A percentile compares a stretch with the other conserved stretches of the same genome.
Conservation (phyloP, 2,113 vertebrate species). For the Hypanus sabinus region DNA sequence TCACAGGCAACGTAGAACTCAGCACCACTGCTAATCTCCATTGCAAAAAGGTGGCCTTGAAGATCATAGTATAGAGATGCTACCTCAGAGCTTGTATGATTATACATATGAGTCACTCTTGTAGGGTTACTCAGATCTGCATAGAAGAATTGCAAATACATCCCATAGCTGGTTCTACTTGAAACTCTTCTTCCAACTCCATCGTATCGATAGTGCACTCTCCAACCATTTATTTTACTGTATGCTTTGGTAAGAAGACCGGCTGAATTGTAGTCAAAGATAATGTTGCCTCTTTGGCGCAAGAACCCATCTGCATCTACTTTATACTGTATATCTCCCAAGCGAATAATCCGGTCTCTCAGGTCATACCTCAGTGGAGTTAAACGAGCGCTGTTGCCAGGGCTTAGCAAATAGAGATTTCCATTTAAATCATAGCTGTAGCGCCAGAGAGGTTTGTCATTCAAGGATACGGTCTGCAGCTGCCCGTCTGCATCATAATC, state of each 20-base stretch:
- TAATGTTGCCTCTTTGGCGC: constrained; percentile 80
- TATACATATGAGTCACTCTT: constrained; percentile 93
- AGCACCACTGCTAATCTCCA: constrained; percentile 90
- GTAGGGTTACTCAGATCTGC: constrained; percentile 88
- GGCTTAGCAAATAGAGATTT: constrained; percentile 89
- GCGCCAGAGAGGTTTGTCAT: constrained; percentile 91
- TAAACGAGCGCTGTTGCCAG: constrained; percentile 85
- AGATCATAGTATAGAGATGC: constrained; percentile 95
- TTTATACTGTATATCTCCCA: constrained; percentile 86
- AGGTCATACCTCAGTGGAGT: constrained; percentile 87
- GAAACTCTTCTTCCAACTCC: constrained; percentile 89
- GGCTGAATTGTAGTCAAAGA: constrained; percentile 91
- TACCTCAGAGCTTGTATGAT: constrained; percentile 94
- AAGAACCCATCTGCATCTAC: constrained; percentile 95
- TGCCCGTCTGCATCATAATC: constrained; percentile 93
- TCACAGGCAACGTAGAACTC: constrained; percentile 96
- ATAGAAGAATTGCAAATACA: constrained; percentile 96
- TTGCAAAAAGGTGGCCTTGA: constrained; percentile 92
- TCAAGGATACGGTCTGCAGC: constrained; percentile 87
- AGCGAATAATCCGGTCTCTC: constrained; percentile 82
- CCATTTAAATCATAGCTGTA: constrained; percentile 97
- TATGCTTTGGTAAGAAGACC: constrained; percentile 83
- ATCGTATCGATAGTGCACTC: constrained; percentile 83
- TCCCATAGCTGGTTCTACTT: constrained; percentile 71
- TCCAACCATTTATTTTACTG: constrained; percentile 81